phyloP scores from a whole-genome alignment of 2,888 invertebrate genomes.

The Phymatocera aterrima region DNA sequence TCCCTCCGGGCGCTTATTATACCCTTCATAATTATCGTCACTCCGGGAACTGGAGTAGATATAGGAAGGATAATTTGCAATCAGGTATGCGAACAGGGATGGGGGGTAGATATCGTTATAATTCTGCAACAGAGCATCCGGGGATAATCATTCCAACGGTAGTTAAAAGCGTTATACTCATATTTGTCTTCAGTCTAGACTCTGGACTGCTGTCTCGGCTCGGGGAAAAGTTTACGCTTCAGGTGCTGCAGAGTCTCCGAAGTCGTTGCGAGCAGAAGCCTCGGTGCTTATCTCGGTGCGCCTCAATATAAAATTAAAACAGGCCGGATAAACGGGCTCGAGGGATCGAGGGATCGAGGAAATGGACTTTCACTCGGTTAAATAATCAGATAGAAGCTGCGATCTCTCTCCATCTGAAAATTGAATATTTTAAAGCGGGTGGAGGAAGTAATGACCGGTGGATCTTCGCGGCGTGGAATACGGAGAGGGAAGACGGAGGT shows the following conservation, averaged over 20 bases:
- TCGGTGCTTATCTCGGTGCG: neutral
- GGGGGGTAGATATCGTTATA: neutral
- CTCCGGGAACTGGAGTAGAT: neutral
- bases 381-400: neutral
- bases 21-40: neutral
- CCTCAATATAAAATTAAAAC: neutral
- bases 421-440: neutral
- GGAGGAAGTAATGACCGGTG: neutral
- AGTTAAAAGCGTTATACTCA: neutral
- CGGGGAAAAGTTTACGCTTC: too few species aligned
- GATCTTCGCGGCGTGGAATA: too few species aligned
- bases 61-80: neutral
- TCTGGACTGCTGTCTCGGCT: neutral
- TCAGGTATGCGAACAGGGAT: neutral
- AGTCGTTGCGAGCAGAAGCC: neutral
- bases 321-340: too few species aligned
- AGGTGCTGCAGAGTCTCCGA: neutral
- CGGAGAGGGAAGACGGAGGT: too few species aligned
- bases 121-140: neutral
- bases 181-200: neutral
- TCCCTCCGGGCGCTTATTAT: neutral
- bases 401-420: neutral
- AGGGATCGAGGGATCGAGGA: neutral
- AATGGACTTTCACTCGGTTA: neutral
- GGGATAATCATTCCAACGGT: neutral